Conservation (phyloP, 2,888 invertebrate genomes). For the Ectobius pallidus region DNA sequence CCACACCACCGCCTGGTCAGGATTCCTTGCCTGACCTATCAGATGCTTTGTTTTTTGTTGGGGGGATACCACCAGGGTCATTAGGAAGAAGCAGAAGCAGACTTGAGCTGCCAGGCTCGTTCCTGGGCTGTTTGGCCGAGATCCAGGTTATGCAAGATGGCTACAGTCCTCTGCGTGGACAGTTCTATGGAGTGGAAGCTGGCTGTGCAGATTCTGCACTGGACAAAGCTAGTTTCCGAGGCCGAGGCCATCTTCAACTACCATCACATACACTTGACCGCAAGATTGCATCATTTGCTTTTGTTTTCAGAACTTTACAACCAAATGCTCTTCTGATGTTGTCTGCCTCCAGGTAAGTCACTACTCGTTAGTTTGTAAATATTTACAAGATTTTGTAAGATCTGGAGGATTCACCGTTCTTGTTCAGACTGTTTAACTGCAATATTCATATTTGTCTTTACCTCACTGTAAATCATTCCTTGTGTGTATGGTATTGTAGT, state of each 20-base stretch:
- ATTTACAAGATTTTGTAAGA: too few species aligned
- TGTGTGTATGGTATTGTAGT: too few species aligned
- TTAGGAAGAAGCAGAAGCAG: constrained; percentile 52
- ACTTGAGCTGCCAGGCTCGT: constrained; percentile 57
- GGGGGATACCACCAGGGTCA: constrained; percentile 81
- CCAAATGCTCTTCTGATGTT: constrained; percentile 72
- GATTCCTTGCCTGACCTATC: constrained; percentile 69
- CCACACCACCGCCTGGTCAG: constrained; percentile 64
- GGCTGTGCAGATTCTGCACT: constrained; percentile 71
- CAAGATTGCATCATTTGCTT: constrained; percentile 72
- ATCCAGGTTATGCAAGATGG: constrained; percentile 73
- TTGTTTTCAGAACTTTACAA: constrained; percentile 76
- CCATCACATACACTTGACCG: constrained; percentile 67
- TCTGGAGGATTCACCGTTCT: neutral
- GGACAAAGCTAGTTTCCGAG: constrained; percentile 76
- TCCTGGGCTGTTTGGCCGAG: constrained; percentile 84
- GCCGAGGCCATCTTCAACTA: constrained; percentile 79
- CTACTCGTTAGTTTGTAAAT: too few species aligned
- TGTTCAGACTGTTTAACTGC: neutral
- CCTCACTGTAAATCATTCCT: neutral
- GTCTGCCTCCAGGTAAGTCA: constrained; percentile 55
- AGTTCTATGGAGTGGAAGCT: constrained; percentile 74
- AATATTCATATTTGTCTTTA: neutral
- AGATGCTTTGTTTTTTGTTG: constrained; percentile 77
- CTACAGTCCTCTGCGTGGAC: constrained; percentile 74